A percentile compares a stretch with the other conserved stretches of the same genome.
These are phyloP conservation scores for Magallana gigas DNA, from an alignment of 1,140 invertebrate species.

Conservation along the genomic window DNA sequence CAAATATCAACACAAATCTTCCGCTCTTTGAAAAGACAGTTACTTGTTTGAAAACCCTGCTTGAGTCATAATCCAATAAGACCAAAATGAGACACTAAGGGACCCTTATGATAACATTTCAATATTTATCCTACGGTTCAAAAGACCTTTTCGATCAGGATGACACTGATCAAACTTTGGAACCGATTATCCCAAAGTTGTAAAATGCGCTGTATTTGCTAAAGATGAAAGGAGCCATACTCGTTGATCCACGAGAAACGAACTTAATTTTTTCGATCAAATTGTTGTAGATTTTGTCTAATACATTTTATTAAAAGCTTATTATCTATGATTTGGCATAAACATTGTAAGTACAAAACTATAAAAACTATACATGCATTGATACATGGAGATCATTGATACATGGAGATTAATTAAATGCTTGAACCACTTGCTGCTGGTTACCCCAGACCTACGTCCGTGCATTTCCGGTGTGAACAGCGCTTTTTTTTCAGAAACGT, in stretches of 20 bases:
- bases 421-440: neutral
- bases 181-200: neutral
- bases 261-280: no score
- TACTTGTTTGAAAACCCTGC: constrained; percentile 21
- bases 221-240: no score
- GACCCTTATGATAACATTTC: neutral
- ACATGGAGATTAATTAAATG: no score
- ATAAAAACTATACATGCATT: no score
- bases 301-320: no score
- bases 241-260: no score
- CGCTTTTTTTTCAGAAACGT: neutral
- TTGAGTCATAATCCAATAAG: neutral
- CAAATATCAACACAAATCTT: constrained; percentile 10
- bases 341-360: no score
- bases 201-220: neutral
- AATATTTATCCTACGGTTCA: constrained; percentile 25
- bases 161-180: neutral
- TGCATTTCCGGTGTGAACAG: neutral
- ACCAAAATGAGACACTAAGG: neutral
- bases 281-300: no score
- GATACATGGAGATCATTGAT: no score
- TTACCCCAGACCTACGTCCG: neutral
- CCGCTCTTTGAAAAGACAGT: neutral
- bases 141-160: neutral
- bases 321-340: no score